Evolutionary conservation across 2,888 invertebrate genomes (phyloP).

Genomic region (Clivina fossor): DNA sequence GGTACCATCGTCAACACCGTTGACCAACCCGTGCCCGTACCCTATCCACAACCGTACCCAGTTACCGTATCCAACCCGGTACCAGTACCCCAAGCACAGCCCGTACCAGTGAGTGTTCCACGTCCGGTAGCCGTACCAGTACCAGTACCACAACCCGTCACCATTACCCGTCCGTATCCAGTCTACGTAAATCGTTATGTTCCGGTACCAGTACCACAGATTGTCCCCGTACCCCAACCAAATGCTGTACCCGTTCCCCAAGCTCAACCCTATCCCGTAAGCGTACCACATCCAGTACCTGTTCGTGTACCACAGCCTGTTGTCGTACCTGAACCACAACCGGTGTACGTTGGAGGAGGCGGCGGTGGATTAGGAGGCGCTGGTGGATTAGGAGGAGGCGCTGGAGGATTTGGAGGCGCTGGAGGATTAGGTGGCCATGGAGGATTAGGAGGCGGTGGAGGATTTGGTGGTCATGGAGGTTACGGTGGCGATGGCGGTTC

Average conservation of each 20-base stretch:
- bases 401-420: slow-evolving; percentile 8
- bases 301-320: slow-evolving; percentile 58
- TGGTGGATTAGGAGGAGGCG: slow-evolving; percentile 12
- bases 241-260: slow-evolving; percentile 54
- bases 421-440: background rate
- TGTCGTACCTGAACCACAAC: slow-evolving; percentile 59
- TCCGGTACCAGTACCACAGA: slow-evolving; percentile 54
- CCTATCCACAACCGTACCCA: slow-evolving; percentile 50
- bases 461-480: slow-evolving; percentile 7
- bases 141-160: slow-evolving; percentile 50
- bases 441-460: slow-evolving; percentile 7
- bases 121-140: slow-evolving; percentile 55
- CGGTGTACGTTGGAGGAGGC: slow-evolving; percentile 49
- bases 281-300: slow-evolving; percentile 58
- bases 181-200: slow-evolving; percentile 49
- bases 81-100: slow-evolving; percentile 58
- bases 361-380: slow-evolving; percentile 35
- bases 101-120: slow-evolving; percentile 57
- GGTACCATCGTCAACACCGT: slow-evolving; percentile 45
- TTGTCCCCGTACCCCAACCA: slow-evolving; percentile 54
- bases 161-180: slow-evolving; percentile 49
- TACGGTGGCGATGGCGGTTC: slow-evolving; percentile 7
- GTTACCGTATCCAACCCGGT: slow-evolving; percentile 57
- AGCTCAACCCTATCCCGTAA: slow-evolving; percentile 59
- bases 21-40: slow-evolving; percentile 48